phyloP scores from a whole-genome alignment of 2,888 invertebrate species.

The Byasa hedistus region DNA sequence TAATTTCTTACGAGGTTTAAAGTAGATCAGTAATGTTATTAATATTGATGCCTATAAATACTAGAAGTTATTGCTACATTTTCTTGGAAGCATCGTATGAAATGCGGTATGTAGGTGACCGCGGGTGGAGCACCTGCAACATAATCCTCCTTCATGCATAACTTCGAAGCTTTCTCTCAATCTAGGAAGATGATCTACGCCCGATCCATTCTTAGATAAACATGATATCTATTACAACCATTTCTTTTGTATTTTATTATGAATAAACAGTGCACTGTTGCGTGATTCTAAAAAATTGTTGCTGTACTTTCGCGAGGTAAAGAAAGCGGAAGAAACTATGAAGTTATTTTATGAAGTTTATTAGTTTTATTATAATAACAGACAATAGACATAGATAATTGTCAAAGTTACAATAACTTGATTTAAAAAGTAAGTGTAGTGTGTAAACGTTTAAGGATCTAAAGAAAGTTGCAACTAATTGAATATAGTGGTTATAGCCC shows the following conservation, averaged over 20 bases:
- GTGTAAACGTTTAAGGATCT: too few species aligned
- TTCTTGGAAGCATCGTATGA: slow-evolving; percentile 27
- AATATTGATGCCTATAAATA: slow-evolving; percentile 14
- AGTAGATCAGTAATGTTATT: not conserved
- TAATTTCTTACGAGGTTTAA: not conserved
- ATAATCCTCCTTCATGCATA: slow-evolving; percentile 38
- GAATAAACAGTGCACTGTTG: slow-evolving; percentile 26
- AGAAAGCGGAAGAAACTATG: slow-evolving; percentile 13
- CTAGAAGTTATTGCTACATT: slow-evolving; percentile 8
- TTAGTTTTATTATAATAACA: not conserved
- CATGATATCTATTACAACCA: slow-evolving; percentile 24
- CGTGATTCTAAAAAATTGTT: slow-evolving; percentile 21
- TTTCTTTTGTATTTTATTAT: slow-evolving; percentile 27
- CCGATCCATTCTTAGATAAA: slow-evolving; percentile 25
- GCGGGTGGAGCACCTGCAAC: slow-evolving; percentile 29
- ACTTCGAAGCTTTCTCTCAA: slow-evolving; percentile 47
- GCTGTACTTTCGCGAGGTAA: slow-evolving; percentile 21
- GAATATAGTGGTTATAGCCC: too few species aligned
- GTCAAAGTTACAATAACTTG: not conserved
- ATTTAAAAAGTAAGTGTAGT: too few species aligned
- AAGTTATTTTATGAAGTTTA: slow-evolving; percentile 9
- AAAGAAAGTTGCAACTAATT: too few species aligned
- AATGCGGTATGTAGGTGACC: slow-evolving; percentile 28
- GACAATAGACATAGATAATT: slow-evolving; percentile 6
- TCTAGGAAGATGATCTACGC: slow-evolving; percentile 38